phyloP scores from a whole-genome alignment of 2,888 invertebrate genomes.

The Papilio elwesi region DNA sequence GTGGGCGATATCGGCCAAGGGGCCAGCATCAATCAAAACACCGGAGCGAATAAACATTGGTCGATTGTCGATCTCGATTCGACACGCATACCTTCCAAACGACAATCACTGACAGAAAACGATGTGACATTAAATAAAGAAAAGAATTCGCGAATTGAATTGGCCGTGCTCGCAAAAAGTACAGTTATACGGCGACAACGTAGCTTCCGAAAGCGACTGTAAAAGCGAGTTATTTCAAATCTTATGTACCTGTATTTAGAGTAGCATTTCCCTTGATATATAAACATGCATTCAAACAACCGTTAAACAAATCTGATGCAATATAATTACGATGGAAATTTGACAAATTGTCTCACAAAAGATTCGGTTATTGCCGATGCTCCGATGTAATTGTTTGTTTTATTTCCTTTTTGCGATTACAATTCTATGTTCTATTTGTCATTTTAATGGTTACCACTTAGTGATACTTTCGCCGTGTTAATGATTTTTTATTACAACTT shows the following conservation, averaged over 20 bases:
- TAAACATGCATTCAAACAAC: constrained; percentile 28
- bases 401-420: constrained; percentile 9
- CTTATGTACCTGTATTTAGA: not conserved
- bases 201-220: constrained; percentile 2
- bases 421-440: not conserved
- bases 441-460: not conserved
- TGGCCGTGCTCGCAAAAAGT: constrained; percentile 23
- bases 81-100: constrained; percentile 32
- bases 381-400: constrained; percentile 9
- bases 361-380: constrained; percentile 24
- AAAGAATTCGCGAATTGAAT: constrained; percentile 38
- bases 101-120: constrained; percentile 4
- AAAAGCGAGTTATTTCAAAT: not conserved
- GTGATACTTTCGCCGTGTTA: not conserved
- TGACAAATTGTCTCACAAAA: constrained; percentile 44
- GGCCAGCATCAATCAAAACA: not conserved
- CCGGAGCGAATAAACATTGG: not conserved
- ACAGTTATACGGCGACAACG: constrained; percentile 20
- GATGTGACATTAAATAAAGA: constrained; percentile 17
- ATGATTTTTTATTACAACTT: not conserved
- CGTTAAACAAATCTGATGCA: constrained; percentile 46
- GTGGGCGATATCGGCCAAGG: constrained; percentile 8
- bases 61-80: not conserved
- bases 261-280: not conserved
- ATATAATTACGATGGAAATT: constrained; percentile 48